Base-by-base conservation (phyloP, 2,113 vertebrate genomes). In the Sterrhoptilus dennistouni region DNA sequence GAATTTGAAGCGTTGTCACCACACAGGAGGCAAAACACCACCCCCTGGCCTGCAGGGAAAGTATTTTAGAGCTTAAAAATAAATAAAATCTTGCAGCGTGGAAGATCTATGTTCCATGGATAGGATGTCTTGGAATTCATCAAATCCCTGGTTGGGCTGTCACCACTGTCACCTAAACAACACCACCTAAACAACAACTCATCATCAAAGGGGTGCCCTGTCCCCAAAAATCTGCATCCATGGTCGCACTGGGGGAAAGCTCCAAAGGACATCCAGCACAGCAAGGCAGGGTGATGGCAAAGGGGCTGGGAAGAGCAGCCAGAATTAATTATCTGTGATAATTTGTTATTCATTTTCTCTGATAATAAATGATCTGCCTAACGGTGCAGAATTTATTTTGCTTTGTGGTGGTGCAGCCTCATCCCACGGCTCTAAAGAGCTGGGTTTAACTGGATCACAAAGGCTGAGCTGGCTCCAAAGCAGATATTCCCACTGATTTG, bases 1-100 rank as follows among this genome's bases (percentile, higher is more conserved):
- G 94, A 94, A 97, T 92, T 22, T n/a, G 74, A 96, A 96, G 81
- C 71, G 68, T 20, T 65, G 96, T 75, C 85, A 84, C 94, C 80
- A 74, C 29, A 47, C 81, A 47, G 69, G 71, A 65, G 88, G 89
- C 59, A 91, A 70, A 96, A 84, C 87, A 76, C 28, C 52, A 13
- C 25, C 68, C 40, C 40, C 65, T 64, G 52, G 38, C 45, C 36
- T 29, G 60, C 80, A 85, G 89, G 90, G 90, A 77, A 96, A 94
- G 61, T 83, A 96, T 95, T 93, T 89, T 29, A 74, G 92, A 38
- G 89, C 69, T 97, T 95, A 85, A 69, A 94, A 89, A 91, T 27
- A 95, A 96, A 92, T 60, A 82, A 59, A 84, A 75, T 53, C 44
- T 72, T 72, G 74, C 44, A 16, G 24, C 9, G 3, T 42, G 68